Evolutionary conservation across 2,888 invertebrate genomes (phyloP).

Genomic region (Ophion costatus): DNA sequence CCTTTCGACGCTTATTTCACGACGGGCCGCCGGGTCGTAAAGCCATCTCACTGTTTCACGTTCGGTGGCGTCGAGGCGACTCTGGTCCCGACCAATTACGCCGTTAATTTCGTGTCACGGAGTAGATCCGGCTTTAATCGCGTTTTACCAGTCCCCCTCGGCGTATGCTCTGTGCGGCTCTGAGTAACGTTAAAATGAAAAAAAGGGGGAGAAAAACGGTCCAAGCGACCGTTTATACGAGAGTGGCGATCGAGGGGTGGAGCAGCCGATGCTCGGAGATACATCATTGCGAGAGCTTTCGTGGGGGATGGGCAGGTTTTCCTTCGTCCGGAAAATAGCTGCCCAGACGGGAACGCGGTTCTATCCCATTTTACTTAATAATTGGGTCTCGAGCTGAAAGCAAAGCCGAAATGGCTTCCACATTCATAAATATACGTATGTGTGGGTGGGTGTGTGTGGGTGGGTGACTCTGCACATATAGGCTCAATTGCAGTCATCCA

Average conservation of each 20-base stretch:
- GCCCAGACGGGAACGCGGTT: slow-evolving; percentile 41
- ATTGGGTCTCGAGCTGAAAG: slow-evolving; percentile 73
- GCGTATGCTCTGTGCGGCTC: slow-evolving; percentile 20
- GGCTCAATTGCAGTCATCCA: neutral
- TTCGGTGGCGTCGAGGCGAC: slow-evolving; percentile 15
- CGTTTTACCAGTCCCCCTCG: slow-evolving; percentile 12
- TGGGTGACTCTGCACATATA: neutral
- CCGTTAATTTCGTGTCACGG: slow-evolving; percentile 54
- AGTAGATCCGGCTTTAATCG: slow-evolving; percentile 56
- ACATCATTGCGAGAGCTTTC: slow-evolving; percentile 17
- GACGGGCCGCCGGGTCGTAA: slow-evolving; percentile 34
- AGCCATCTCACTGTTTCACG: slow-evolving; percentile 5
- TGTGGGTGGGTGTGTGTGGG: neutral
- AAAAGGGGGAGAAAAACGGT: slow-evolving; percentile 26
- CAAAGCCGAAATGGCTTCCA: slow-evolving; percentile 64
- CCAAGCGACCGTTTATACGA: slow-evolving; percentile 35
- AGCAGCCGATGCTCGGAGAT: slow-evolving; percentile 12
- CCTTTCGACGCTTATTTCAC: slow-evolving; percentile 23
- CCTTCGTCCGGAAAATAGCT: slow-evolving; percentile 69
- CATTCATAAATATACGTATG: neutral
- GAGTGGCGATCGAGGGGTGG: slow-evolving; percentile 11
- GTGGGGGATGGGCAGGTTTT: slow-evolving; percentile 29
- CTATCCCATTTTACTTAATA: slow-evolving; percentile 73
- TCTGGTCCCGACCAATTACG: slow-evolving; percentile 43
- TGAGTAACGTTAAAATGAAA: slow-evolving; percentile 12